Evolutionary conservation across 2,113 vertebrate genomes (phyloP).

Genomic region (Ceyx melanurus): DNA sequence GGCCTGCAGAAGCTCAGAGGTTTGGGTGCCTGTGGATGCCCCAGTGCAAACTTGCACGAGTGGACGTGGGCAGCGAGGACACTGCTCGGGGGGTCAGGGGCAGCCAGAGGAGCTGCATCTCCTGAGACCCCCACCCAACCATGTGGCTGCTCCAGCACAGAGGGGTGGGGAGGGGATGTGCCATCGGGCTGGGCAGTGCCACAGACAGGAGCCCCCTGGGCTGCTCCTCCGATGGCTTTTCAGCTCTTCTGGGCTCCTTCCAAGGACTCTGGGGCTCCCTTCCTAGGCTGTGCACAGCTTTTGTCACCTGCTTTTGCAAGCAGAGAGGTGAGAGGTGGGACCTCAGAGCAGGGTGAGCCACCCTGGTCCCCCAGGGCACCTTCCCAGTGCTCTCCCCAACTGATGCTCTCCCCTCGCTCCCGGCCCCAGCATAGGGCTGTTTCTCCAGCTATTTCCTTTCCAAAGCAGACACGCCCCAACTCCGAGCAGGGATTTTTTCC

Average conservation of each 20-base stretch:
- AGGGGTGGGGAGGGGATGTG: rapidly evolving
- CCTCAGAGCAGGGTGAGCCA: neutral
- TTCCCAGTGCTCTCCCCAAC: neutral
- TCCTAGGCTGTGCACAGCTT: neutral
- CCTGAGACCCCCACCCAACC: rapidly evolving
- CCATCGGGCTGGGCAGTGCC: neutral
- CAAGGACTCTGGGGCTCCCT: neutral
- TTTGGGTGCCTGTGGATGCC: rapidly evolving
- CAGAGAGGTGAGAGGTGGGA: neutral
- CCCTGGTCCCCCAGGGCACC: rapidly evolving
- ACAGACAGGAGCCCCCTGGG: neutral
- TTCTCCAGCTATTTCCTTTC: neutral
- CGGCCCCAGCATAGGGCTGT: rapidly evolving
- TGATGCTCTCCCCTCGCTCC: neutral
- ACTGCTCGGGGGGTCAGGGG: neutral
- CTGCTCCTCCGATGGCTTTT: neutral
- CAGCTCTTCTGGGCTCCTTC: neutral
- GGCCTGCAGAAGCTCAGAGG: neutral
- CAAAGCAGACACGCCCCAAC: neutral
- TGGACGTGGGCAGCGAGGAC: rapidly evolving
- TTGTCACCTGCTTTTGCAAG: neutral
- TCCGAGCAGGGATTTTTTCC: neutral
- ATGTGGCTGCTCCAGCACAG: rapidly evolving
- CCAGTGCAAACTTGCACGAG: rapidly evolving
- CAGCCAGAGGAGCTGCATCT: neutral